A percentile compares a stretch with the other conserved stretches of the same genome.
Conservation (phyloP, 2,113 vertebrate genomes). For the Silurus asotus region DNA sequence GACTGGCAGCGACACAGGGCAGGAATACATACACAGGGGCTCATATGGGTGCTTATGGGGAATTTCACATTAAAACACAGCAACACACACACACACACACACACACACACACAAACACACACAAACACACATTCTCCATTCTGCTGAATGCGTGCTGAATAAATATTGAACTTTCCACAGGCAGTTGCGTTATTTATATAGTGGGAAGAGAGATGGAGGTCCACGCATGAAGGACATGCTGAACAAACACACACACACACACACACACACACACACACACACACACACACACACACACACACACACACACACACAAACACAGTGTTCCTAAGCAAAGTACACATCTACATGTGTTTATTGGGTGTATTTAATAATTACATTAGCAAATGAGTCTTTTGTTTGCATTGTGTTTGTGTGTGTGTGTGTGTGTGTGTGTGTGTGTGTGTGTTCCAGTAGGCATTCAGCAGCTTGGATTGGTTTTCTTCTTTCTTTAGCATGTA, state of each 20-base stretch:
- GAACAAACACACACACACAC: slow-evolving; percentile 17
- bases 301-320: slow-evolving; percentile 19
- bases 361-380: not conserved
- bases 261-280: slow-evolving; percentile 23
- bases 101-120: not conserved
- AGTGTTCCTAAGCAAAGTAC: not conserved
- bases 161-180: slow-evolving; percentile 70
- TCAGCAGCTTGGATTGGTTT: not conserved
- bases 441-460: not conserved
- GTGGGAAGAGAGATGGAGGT: slow-evolving; percentile 17
- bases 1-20: not conserved
- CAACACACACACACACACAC: slow-evolving; percentile 17
- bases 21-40: not conserved
- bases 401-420: not conserved
- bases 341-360: not conserved
- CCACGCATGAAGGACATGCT: slow-evolving; percentile 38
- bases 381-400: not conserved
- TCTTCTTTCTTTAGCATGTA: not conserved
- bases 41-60: not conserved
- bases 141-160: slow-evolving; percentile 49
- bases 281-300: slow-evolving; percentile 19
- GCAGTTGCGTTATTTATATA: slow-evolving; percentile 21
- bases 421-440: slow-evolving; percentile 2
- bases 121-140: slow-evolving; percentile 41
- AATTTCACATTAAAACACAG: not conserved